Conservation (phyloP, 2,888 invertebrate genomes). For the Helleia helle region DNA sequence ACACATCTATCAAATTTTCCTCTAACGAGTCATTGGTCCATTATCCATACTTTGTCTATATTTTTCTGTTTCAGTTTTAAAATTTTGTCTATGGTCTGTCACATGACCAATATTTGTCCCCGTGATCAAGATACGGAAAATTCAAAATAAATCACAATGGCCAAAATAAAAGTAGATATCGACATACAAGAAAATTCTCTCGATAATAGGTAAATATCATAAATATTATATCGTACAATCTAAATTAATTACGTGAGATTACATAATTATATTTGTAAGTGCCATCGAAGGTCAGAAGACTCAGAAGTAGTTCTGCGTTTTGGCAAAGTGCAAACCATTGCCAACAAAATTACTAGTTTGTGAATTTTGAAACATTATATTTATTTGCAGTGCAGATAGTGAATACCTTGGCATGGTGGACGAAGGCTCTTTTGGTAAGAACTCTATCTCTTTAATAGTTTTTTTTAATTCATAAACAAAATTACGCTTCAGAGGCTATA, state of each 20-base stretch:
- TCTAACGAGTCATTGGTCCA: too few species aligned
- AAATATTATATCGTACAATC: neutral
- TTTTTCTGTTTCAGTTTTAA: neutral
- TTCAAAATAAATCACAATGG: constrained; percentile 75
- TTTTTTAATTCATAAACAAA: neutral
- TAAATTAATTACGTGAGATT: constrained; percentile 27
- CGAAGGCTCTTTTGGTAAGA: constrained; percentile 55
- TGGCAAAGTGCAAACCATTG: constrained; percentile 40
- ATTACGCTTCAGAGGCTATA: neutral
- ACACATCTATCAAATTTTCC: too few species aligned
- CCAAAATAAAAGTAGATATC: constrained; percentile 72
- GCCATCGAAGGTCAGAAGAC: constrained; percentile 60
- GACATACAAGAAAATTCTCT: constrained; percentile 76
- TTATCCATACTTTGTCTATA: too few species aligned
- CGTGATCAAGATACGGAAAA: constrained; percentile 81
- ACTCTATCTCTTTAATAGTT: neutral
- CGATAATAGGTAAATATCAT: constrained; percentile 72
- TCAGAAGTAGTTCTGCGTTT: constrained; percentile 53
- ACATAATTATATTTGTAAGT: constrained; percentile 48
- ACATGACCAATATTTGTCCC: constrained; percentile 83
- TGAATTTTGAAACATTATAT: neutral
- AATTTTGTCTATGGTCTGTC: constrained; percentile 56
- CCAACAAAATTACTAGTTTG: neutral
- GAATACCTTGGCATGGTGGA: constrained; percentile 63
- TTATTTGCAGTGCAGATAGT: constrained; percentile 62